Evolutionary conservation across 1,140 invertebrate species (phyloP), one percentile per base, ranked within the genome.

Genomic region (Papilio polyxenes): DNA sequence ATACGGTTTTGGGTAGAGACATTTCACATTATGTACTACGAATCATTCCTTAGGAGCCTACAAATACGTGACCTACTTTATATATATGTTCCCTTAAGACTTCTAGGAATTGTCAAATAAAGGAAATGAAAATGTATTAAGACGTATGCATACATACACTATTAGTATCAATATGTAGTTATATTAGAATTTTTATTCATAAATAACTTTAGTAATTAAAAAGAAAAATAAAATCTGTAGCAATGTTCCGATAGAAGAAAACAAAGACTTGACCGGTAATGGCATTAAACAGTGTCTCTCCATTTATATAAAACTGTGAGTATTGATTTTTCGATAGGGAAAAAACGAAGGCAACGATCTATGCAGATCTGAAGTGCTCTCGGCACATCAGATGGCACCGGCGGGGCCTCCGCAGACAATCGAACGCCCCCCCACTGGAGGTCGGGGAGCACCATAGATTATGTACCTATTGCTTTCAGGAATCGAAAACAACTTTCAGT

Each of bases 321-420:
- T 94, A 94, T 94, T 94, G 93, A 94, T 94, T 94, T 94, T 93
- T 89, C 90, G 92, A 94, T 94, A 93, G 93, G 91, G 92, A 94
- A 94, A 93, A 94, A 94, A 94, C 90, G 93, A 94, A 94, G 93
- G 91, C 93, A 93, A 94, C 93, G 93, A 92, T 94, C 93, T 94
- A 94, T 94, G 93, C 93, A 94, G 93, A 94, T 94, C 93, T 94
- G 91, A 92, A 93, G 93, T 92, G 92, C 91, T 94, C 93, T 94
- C 93, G 91, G 92, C 91, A 94, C 92, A 93, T 94, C 93, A 94
- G 93, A 93, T 94, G 93, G 93, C 93, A 93, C 93, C 92, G 93
- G 89, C 91, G 93, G 93, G 91, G 90, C 92, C 92, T 94, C 91
- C 92, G 92, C 93, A 94, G 93, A 94, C 93, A 94, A 94, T 93